Evolutionary conservation across 2,888 invertebrate species (phyloP), one percentile per base, ranked within the genome.

Genomic region (Amphipoea lucens): DNA sequence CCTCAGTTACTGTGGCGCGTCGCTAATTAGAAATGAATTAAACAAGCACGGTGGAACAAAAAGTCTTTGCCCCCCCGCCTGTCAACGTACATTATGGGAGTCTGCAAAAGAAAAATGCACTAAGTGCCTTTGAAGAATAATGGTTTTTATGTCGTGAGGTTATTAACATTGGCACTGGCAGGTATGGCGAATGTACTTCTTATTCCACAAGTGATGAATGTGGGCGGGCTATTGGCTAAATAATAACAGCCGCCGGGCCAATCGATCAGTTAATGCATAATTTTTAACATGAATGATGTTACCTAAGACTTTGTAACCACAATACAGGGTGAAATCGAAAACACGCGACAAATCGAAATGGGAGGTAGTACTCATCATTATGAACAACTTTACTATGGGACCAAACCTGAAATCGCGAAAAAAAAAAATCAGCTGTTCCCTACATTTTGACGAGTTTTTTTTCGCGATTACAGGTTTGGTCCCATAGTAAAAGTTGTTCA

Each of bases 11-110:
- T 57, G 79, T 78, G 71, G 74, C 79, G 68, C 75, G 60, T 63
- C 69, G 83, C 88, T 90, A 90, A 90, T 90, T 90, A 87, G 83
- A 89, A 86, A 87, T 87, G 85, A 90, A 90, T 90, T 89, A 86
- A 89, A 87, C 85, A 89, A 86, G 84, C 88, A 85, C 76, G 76
- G 51, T n/a, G 77, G 81, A 82, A 81, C 85, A 86, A 87, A 89
- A 90, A 82, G 82, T 78, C 74, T 79, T 74, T 74, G 48, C 87
- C 76, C 87, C 76, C 78, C 57, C 69, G 42, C 57, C 78, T 85
- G 81, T 87, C 78, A 81, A 63, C 75, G 77, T 85, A 65, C 54
- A 77, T 79, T 79, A 85, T 48, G 66, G 51, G 54, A 81, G 67
- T 57, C 45, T 40, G 23, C 62, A 66, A 69, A 84, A 54, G 86